Evolutionary conservation across 2,888 invertebrate species (phyloP).

Genomic region (Hoplodrina blanda): DNA sequence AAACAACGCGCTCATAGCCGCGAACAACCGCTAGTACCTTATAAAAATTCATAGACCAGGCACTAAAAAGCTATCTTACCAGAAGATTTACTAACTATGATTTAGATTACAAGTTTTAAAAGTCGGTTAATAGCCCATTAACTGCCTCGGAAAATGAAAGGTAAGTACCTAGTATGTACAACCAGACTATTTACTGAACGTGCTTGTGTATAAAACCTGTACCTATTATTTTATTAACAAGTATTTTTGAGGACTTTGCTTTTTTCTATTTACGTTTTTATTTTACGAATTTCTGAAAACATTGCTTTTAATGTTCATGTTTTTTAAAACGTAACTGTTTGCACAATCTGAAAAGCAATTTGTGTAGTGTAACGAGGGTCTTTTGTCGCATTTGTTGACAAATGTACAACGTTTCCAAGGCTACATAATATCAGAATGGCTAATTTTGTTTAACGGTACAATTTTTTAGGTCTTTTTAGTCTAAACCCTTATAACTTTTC

Average conservation of each 20-base stretch:
- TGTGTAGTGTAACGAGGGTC: slow-evolving; percentile 14
- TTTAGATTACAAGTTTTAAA: not conserved
- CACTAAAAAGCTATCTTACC: too few species aligned
- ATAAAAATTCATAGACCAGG: too few species aligned
- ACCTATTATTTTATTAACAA: slow-evolving; percentile 7
- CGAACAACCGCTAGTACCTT: too few species aligned
- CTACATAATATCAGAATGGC: not conserved
- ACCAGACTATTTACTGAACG: slow-evolving; percentile 38
- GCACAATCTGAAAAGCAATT: slow-evolving; percentile 46
- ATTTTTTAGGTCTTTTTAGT: too few species aligned
- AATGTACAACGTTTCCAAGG: slow-evolving; percentile 7
- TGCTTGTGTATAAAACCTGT: slow-evolving; percentile 27
- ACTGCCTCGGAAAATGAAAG: slow-evolving; percentile 21
- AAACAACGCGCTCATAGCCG: too few species aligned
- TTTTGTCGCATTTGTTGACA: slow-evolving; percentile 10
- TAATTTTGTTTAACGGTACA: not conserved
- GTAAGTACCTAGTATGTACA: slow-evolving; percentile 1
- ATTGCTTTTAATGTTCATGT: slow-evolving; percentile 29
- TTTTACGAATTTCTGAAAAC: slow-evolving; percentile 26
- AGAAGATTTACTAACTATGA: too few species aligned
- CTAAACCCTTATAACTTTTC: too few species aligned
- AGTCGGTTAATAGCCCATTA: slow-evolving; percentile 1
- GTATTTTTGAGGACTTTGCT: slow-evolving; percentile 21
- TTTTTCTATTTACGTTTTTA: slow-evolving; percentile 20
- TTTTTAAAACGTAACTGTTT: slow-evolving; percentile 37